phyloP scores from a whole-genome alignment of 2,113 vertebrate genomes.

The Cynopterus brachyotis region DNA sequence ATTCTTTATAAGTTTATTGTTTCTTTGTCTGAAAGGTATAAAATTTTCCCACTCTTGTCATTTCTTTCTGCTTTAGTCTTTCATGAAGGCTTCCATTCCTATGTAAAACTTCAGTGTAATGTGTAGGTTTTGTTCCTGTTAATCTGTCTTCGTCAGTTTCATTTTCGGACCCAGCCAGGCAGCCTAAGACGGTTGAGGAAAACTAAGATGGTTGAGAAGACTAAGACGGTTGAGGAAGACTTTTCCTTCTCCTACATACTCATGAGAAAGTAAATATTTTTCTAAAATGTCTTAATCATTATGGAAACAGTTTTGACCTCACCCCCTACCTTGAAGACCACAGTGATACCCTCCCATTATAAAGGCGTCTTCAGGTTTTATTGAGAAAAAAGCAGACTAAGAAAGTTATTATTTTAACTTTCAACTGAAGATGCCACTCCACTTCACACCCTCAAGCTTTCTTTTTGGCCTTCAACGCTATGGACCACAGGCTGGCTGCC shows the following conservation, averaged over 20 bases:
- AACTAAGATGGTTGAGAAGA: too few relatives aligned
- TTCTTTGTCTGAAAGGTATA: not conserved
- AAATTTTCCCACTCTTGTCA: not conserved
- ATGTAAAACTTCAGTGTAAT: not conserved
- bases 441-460: too few relatives aligned
- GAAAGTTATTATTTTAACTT: not conserved
- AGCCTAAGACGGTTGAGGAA: not conserved
- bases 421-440: not conserved
- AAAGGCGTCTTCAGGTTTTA: not conserved
- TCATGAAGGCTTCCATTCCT: not conserved
- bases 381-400: not conserved
- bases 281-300: not conserved
- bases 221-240: not conserved
- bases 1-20: not conserved
- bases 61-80: not conserved
- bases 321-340: not conserved
- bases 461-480: not conserved
- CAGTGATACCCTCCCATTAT: not conserved
- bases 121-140: not conserved
- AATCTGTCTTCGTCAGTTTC: not conserved
- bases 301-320: not conserved
- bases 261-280: not conserved
- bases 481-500: not conserved
- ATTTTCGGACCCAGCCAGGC: not conserved
- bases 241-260: not conserved